Conservation (phyloP, 2,113 vertebrate species). For the Labeo rohita region DNA sequence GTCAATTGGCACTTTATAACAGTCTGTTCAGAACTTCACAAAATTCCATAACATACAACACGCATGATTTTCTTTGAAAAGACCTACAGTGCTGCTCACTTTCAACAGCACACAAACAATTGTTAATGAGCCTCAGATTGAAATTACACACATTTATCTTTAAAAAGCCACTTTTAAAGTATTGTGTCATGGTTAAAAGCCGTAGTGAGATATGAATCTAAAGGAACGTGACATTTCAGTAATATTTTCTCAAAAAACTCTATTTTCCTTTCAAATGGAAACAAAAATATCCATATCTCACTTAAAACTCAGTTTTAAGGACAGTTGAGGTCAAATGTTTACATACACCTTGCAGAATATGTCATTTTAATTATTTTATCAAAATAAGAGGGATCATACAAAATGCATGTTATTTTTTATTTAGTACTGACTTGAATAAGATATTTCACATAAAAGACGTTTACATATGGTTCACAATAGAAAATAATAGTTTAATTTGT, state of each 20-base stretch:
- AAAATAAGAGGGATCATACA: no score
- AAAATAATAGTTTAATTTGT: no score
- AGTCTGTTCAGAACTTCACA: no score
- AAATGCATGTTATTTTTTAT: no score
- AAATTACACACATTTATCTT: slow-evolving; percentile 29
- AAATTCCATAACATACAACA: background rate
- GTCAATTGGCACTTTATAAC: background rate
- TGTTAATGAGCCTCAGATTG: slow-evolving; percentile 1
- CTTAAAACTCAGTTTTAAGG: slow-evolving; percentile 20
- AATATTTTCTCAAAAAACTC: background rate
- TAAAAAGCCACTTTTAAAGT: slow-evolving; percentile 40
- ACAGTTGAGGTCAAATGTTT: no score
- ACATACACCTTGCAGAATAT: no score
- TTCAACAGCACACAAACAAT: slow-evolving; percentile 5
- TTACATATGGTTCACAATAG: no score
- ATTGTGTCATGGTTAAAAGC: background rate
- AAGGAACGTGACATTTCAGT: background rate
- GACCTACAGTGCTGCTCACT: slow-evolving; percentile 6
- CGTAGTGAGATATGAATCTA: background rate
- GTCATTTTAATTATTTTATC: no score
- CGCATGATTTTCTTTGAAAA: background rate
- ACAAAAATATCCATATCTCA: background rate
- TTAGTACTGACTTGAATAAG: no score
- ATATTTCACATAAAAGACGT: no score
- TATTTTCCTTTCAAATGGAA: background rate